phyloP scores from a whole-genome alignment of 2,888 invertebrate species.

The Empis stercorea region DNA sequence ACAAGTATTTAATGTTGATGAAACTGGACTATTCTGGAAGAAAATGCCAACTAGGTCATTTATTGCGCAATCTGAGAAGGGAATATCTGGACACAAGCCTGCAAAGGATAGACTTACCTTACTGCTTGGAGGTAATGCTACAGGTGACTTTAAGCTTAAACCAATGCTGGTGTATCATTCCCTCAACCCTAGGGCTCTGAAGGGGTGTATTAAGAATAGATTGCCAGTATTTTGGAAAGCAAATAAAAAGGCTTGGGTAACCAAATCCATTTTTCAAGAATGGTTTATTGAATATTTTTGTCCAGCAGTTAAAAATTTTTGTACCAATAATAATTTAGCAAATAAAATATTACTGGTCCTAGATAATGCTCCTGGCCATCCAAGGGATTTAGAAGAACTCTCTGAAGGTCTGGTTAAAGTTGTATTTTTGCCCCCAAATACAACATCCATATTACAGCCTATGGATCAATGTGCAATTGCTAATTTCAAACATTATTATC shows the following conservation, averaged over 20 bases:
- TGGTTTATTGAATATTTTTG: neutral
- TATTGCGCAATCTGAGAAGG: neutral
- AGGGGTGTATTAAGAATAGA: neutral
- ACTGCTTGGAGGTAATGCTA: neutral
- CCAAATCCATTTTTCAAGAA: no score
- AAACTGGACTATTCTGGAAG: neutral
- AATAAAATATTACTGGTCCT: neutral
- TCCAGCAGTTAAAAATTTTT: neutral
- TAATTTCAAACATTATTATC: neutral
- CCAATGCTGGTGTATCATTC: neutral
- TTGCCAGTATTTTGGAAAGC: neutral
- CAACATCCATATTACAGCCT: neutral
- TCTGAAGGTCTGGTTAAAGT: neutral
- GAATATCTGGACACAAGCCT: neutral
- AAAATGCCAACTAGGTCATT: neutral
- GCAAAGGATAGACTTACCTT: neutral
- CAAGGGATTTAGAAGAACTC: neutral
- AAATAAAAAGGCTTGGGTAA: neutral
- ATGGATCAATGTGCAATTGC: neutral
- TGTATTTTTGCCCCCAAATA: neutral
- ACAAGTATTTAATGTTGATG: neutral
- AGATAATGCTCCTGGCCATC: slow-evolving; percentile 4
- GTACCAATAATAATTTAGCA: neutral
- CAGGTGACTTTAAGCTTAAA: neutral
- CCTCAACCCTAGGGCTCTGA: neutral